Evolutionary conservation across 1,140 invertebrate genomes (phyloP).

Genomic region (Aphis gossypii): DNA sequence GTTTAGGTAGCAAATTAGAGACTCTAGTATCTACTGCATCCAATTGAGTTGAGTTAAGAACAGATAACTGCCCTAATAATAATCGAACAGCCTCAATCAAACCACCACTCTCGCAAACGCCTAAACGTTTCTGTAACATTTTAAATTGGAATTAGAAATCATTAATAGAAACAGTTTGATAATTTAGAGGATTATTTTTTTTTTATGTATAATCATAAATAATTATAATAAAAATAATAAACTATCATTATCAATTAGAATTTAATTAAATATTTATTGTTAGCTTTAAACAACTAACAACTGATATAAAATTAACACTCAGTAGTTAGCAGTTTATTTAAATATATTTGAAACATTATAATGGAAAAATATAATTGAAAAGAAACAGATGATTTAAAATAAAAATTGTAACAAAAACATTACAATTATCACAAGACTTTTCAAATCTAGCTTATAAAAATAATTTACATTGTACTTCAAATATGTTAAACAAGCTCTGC

Average conservation of each 20-base stretch:
- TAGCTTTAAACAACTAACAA: not conserved
- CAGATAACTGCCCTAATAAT: conserved; percentile 70
- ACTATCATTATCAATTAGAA: not conserved
- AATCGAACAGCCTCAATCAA: conserved; percentile 76
- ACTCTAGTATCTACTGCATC: conserved; percentile 83
- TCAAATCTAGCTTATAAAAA: not conserved
- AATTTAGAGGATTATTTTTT: not conserved
- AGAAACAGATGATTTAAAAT: not conserved
- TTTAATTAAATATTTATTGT: too few species aligned
- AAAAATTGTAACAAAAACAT: not conserved
- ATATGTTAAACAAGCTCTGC: not conserved
- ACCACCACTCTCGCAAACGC: conserved; percentile 63
- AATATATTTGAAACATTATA: not conserved
- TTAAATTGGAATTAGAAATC: not conserved
- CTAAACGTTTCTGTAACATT: conserved; percentile 50
- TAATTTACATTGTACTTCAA: not conserved
- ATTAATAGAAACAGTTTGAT: not conserved
- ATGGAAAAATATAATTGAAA: not conserved
- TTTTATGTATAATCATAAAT: not conserved
- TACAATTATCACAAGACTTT: not conserved
- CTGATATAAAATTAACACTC: not conserved
- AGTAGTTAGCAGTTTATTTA: not conserved
- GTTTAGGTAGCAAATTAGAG: conserved; percentile 74
- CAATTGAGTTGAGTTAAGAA: conserved; percentile 82
- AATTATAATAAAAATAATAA: not conserved